Evolutionary conservation across 35 echinoderm and acorn worm species (phyloP), one percentile per base, ranked within the genome.

Genomic region (Hemicentrotus pulcherrimus): DNA sequence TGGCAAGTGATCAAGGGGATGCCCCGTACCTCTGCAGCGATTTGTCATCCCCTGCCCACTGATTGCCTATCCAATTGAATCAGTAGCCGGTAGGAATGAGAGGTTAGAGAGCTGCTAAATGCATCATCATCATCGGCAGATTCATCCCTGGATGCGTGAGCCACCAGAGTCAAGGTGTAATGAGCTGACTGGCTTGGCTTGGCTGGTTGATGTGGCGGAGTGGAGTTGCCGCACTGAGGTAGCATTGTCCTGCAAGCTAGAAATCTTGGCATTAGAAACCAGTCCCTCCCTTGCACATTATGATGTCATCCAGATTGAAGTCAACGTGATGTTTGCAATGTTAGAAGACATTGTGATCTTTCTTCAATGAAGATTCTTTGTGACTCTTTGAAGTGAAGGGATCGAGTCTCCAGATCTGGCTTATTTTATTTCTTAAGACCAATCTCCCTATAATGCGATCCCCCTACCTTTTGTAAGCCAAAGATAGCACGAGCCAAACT

Each of bases 11-110:
- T 78, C 65, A 78, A 78, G 65, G 65, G 65, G 65, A 78, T 78
- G 65, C 65, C 65, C 65, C 65, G 22, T 78, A 78, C 65, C 65
- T 78, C 65, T 78, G 65, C 7, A 18, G 2, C 19, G 65, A 78
- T 78, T 78, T 78, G 65, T 78, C 65, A 78, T 78, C 65, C 65
- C 65, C 65, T 78, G 65, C 65, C 65, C 65, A 78, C 65, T 78
- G 65, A 78, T 78, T 78, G 65, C 22, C 22, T 22, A 78, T 78
- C 65, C 28, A 78, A 78, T 78, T 78, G 65, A 78, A 78, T 78
- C 65, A 78, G 65, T 78, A 18, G 65, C 65, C 65, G 4, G 65
- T 78, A 78, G 65, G 65, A 78, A 78, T 78, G 65, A 78, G 19
- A 78, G 65, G 65, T 78, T 78, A 78, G 65, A 4, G 65, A 28